Evolutionary conservation across 2,888 invertebrate species (phyloP), one percentile per base, ranked within the genome.

Genomic region (Drosophila nr. perissopoda): DNA sequence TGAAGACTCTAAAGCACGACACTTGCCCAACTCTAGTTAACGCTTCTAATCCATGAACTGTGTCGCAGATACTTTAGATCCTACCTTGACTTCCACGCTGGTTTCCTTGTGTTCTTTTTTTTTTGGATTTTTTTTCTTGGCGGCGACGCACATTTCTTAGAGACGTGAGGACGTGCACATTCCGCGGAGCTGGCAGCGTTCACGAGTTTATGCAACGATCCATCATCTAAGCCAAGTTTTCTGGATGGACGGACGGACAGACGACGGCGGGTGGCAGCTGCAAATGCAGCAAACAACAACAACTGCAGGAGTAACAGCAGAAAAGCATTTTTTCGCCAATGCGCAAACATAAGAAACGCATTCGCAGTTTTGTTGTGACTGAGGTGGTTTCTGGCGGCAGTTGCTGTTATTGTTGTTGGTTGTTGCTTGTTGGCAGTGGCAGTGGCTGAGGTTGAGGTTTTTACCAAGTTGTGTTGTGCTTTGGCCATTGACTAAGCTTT

Each of bases 311-410:
- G 64, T 70, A 79, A 77, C 72, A 78, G 73, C 80, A 69, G 74
- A 80, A 82, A 81, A 69, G 83, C 83, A 86, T 86, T 85, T 82
- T 74, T 76, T 68, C 52, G 73, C 74, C 69, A 82, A 80, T 63
- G 71, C 63, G 69, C 78, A 83, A 90, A 82, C 82, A 83, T 72
- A 82, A 88, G 80, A 91, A 89, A 91, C 90, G 91, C 90, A 90
- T 72, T 80, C 69, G 54, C 65, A 31, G 57, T 42, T 57, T 57
- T 56, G 27, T 34, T 57, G 31, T 57, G 57, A 57, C 57, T 57
- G 40, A 57, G 49, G 49, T 69, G 61, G 49, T 62, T 77, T 56
- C 38, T 57, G 57, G 67, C 48, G 59, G 36, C 49, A 18, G n/a
- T 53, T 21, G 53, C 25, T 36, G 27, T 34, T 42, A 73, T 49